Base-by-base conservation (phyloP, 2,888 invertebrate genomes). In the Hoplodrina blanda region DNA sequence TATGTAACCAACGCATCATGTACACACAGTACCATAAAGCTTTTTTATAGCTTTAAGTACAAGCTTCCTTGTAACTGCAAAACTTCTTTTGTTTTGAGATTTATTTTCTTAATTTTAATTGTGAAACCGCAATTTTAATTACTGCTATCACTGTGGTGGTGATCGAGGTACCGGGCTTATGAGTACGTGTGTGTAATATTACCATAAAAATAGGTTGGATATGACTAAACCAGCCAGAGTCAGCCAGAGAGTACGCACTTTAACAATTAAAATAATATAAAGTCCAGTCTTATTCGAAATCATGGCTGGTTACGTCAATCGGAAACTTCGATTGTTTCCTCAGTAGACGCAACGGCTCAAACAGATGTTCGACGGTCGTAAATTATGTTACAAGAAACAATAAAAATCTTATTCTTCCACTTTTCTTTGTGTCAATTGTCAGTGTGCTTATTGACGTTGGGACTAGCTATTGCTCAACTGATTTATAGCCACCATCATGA, bases 401-500 rank as follows among this genome's bases (percentile, higher is more conserved):
- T 86, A 81, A 81, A 82, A 79, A 64, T 67, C 71, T 69, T 72
- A 74, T 85, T 84, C 84, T 76, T 72, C 71, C 55, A 71, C 66
- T 75, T 79, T 73, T 76, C 81, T 84, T 85, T 84, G 83, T 83
- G 73, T 73, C 83, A 83, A 83, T 85, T 84, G 87, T 88, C 87
- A 85, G 84, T 88, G 84, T 84, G 82, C 83, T 87, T 89, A 88
- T 89, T 90, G 90, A 89, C 85, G 85, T 78, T 76, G 76, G 84
- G 81, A 80, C 84, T 82, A 81, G 88, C 90, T 89, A 88, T 90
- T 90, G 88, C 89, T 87, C 86, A 89, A 91, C 86, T 95, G 94
- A 95, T 95, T 95, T 95, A 95, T 90, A 91, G 87, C 88, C 84
- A 82, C 84, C 88, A 85, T 85, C 86, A 84, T 80, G 75, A 85